Evolutionary conservation across 2,797 vertebrate genomes (phyloP), one percentile per base, ranked within the genome.

Genomic region (Darevskia mixta): DNA sequence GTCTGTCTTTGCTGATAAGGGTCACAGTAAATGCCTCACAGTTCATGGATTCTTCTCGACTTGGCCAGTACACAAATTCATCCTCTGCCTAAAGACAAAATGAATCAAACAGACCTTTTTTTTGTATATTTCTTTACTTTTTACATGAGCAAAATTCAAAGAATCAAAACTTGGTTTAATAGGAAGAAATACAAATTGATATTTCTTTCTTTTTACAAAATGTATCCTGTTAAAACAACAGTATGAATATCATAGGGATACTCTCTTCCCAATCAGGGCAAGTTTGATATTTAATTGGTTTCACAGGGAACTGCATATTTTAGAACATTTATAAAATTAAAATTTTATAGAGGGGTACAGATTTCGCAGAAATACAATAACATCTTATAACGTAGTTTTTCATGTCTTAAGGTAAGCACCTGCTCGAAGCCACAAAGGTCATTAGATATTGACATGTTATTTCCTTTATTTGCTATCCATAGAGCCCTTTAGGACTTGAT

Each of bases 31-130:
- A 99, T 94, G 98, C 98, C 94, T 99, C 98, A 95, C 99, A 99
- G 97, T 99, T 99, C 98, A 99, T 99, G 96, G 99, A 98, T 97
- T 99, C 98, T 92, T 99, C 99, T 2, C 99, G 98, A 96, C 99
- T 99, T 27, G 99, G 99, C 99, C 99, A 99, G 96, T 99, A 99
- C 82, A 99, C 99, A 98, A 99, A 99, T 95, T 99, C 99, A 95
- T 99, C 99, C 96, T 99, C 99, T 55, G 99, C 98, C 99, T 99
- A 95, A 67, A 81, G 73, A 86, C 82, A 90, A 92, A 93, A 64
- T 23, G 35, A 94, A 91, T 87, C 55, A 95, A 91, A 76, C 89
- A 76, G 38, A 55, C 35, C 49, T 55, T 55, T 67, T 67, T 86
- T 89, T 27, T 73, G 72, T 49, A 87, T 29, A 79, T 35, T 17